These are phyloP conservation scores for Chymomyza procnemis DNA, from an alignment of 2,888 invertebrate genomes.

Conservation along the genomic window DNA sequence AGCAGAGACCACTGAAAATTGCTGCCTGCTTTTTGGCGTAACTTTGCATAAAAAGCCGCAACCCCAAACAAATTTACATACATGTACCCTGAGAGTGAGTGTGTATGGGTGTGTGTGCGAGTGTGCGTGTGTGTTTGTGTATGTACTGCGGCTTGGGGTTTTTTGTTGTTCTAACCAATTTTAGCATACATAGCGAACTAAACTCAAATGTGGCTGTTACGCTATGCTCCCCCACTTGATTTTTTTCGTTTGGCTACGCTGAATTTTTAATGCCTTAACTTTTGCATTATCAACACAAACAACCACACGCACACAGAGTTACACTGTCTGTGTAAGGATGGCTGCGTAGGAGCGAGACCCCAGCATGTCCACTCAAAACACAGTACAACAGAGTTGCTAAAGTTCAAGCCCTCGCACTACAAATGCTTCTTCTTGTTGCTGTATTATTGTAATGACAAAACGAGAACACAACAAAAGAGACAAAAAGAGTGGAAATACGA, in stretches of 20 bases:
- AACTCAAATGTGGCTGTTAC: constrained; percentile 37
- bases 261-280: constrained; percentile 52
- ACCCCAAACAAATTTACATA: constrained; percentile 63
- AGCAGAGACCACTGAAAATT: constrained; percentile 31
- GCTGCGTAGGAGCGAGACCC: neutral
- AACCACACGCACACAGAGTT: constrained; percentile 20
- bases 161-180: constrained; percentile 54
- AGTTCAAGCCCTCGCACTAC: neutral
- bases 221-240: constrained; percentile 3
- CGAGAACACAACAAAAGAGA: constrained; percentile 5
- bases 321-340: too few relatives aligned
- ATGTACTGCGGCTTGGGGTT: neutral
- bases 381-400: neutral
- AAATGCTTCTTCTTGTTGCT: constrained; percentile 24
- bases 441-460: constrained; percentile 60
- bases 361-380: neutral
- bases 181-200: constrained; percentile 50
- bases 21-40: constrained; percentile 53
- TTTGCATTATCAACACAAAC: constrained; percentile 52
- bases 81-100: constrained; percentile 33
- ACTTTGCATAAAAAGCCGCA: constrained; percentile 58
- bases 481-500: constrained; percentile 13
- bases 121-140: neutral
- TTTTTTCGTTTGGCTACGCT: constrained; percentile 48
- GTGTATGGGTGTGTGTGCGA: neutral